Evolutionary conservation across 2,797 vertebrate genomes (phyloP).

Genomic region (Bryconaethiops microstoma): DNA sequence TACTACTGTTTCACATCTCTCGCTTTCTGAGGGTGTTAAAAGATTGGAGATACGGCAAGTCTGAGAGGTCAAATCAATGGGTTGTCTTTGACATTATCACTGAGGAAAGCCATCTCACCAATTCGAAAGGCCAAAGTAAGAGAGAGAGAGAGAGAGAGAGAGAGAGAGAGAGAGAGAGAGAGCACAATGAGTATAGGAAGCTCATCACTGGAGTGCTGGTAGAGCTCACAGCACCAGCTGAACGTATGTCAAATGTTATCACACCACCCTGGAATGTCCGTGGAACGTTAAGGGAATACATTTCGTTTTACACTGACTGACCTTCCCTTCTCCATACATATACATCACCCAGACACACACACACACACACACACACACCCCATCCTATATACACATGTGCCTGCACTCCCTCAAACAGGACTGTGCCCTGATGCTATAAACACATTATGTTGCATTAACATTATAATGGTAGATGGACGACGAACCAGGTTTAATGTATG

Average conservation of each 20-base stretch:
- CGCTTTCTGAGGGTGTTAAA: conserved; percentile 30
- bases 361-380: conserved; percentile 5
- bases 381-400: background rate
- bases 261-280: conserved; percentile 11
- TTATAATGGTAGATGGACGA: background rate
- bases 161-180: conserved; percentile 14
- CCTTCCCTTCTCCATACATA: conserved; percentile 6
- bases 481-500: too few relatives aligned
- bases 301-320: conserved; percentile 14
- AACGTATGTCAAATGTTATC: conserved; percentile 40
- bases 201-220: conserved; percentile 9
- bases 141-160: conserved; percentile 10
- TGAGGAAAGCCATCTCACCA: conserved; percentile 24
- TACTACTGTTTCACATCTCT: conserved; percentile 16
- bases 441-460: background rate
- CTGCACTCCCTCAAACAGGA: conserved; percentile 4
- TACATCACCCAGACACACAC: conserved; percentile 26
- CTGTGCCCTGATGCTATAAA: background rate
- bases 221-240: conserved; percentile 36
- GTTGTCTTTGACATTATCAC: conserved; percentile 49
- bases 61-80: conserved; percentile 50
- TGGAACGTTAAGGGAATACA: conserved; percentile 17
- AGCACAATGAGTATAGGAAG: conserved; percentile 28
- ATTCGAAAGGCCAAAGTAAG: conserved; percentile 38
- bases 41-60: conserved; percentile 26